Evolutionary conservation across 2,797 vertebrate genomes (phyloP).

Genomic region (Hydrophis major): DNA sequence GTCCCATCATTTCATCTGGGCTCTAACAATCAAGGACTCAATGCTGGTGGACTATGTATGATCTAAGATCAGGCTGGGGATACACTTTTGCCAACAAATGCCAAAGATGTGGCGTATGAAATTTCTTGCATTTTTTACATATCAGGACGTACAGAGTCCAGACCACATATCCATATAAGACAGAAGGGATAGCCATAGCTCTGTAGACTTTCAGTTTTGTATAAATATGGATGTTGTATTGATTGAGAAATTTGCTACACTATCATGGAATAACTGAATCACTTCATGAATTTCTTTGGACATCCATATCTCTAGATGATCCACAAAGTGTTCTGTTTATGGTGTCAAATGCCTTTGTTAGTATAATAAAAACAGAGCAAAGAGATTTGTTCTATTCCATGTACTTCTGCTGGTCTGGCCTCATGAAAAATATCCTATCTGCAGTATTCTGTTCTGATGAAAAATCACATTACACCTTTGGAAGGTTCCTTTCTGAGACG

Average conservation of each 20-base stretch:
- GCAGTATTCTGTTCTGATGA: background rate
- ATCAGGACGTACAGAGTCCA: background rate
- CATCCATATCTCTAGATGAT: background rate
- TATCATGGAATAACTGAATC: background rate
- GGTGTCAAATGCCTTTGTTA: background rate
- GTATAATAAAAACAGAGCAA: background rate
- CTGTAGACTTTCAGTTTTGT: background rate
- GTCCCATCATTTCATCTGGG: background rate
- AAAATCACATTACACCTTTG: background rate
- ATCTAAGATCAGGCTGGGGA: background rate
- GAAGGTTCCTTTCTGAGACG: background rate
- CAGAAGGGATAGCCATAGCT: background rate
- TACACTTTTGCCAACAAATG: background rate
- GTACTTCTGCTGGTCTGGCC: background rate
- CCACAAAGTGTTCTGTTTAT: background rate
- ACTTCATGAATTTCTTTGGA: background rate
- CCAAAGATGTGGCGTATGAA: background rate
- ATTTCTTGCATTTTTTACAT: background rate
- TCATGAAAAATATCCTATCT: too few relatives aligned
- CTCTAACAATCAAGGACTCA: background rate
- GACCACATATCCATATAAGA: background rate
- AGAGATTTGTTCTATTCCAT: background rate
- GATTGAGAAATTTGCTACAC: background rate
- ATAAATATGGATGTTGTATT: background rate
- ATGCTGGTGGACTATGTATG: background rate